A percentile compares a stretch with the other conserved stretches of the same genome.
Evolutionary conservation across 2,888 invertebrate genomes (phyloP).

Genomic region (Eilema depressum): DNA sequence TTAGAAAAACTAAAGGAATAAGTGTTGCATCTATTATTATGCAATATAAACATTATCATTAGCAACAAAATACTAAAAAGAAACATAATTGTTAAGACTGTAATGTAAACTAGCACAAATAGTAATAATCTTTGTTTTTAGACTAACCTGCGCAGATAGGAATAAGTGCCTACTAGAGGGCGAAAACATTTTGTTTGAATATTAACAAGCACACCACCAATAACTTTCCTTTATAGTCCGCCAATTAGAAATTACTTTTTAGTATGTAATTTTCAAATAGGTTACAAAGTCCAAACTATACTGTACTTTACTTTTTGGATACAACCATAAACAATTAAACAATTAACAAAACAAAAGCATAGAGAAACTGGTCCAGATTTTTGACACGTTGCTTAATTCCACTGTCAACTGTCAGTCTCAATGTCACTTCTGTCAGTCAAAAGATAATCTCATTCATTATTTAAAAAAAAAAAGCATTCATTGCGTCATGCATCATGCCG

Average conservation of each 20-base stretch:
- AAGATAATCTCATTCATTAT: too few relatives aligned
- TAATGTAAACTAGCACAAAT: background rate
- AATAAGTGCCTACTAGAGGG: constrained; percentile 76
- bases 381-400: background rate
- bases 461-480: too few relatives aligned
- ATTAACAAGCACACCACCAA: background rate
- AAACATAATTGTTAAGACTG: background rate
- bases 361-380: too few relatives aligned
- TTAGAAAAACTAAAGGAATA: background rate
- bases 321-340: background rate
- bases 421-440: too few relatives aligned
- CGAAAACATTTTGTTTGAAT: constrained; percentile 71
- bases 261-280: constrained; percentile 52
- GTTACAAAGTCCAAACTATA: constrained; percentile 76
- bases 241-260: constrained; percentile 32
- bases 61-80: background rate
- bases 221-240: constrained; percentile 25
- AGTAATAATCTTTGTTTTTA: background rate
- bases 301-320: background rate
- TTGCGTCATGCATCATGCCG: too few relatives aligned
- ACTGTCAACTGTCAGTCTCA: too few relatives aligned
- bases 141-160: constrained; percentile 75
- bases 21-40: background rate
- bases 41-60: background rate
- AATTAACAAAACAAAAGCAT: background rate